phyloP scores from a whole-genome alignment of 2,888 invertebrate species.

The Calliopum simillimum region DNA sequence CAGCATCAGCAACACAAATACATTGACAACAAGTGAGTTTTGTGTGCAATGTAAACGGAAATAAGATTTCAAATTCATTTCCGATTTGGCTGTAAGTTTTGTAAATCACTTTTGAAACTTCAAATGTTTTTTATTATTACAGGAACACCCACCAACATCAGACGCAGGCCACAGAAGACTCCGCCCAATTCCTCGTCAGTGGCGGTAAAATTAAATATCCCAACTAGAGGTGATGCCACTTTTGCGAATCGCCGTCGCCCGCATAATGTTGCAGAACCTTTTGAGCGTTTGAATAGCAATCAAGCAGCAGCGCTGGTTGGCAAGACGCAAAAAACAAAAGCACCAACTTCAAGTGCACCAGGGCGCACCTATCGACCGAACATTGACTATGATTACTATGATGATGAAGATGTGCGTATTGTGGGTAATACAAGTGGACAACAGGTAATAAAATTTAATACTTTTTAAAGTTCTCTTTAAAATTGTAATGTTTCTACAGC shows the following conservation, averaged over 20 bases:
- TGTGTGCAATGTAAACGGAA: constrained; percentile 42
- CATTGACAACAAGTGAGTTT: constrained; percentile 44
- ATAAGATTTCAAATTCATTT: not conserved
- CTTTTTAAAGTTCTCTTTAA: no score
- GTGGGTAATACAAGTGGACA: constrained; percentile 67
- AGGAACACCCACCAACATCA: constrained; percentile 51
- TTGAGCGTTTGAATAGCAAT: constrained; percentile 56
- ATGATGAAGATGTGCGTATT: constrained; percentile 73
- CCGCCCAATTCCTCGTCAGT: constrained; percentile 50
- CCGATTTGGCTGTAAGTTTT: not conserved
- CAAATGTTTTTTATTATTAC: constrained; percentile 16
- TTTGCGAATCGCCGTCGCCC: constrained; percentile 59
- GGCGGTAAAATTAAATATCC: constrained; percentile 35
- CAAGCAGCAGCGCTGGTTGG: constrained; percentile 35
- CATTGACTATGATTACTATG: constrained; percentile 77
- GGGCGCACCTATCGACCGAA: constrained; percentile 61
- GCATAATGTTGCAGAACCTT: constrained; percentile 56
- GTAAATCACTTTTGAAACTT: no score
- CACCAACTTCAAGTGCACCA: constrained; percentile 43
- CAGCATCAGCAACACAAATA: constrained; percentile 32
- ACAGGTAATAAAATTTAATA: constrained; percentile 60
- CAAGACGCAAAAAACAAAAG: constrained; percentile 33
- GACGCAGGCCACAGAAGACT: constrained; percentile 53
- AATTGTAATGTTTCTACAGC: constrained; percentile 49
- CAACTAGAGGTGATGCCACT: constrained; percentile 41